Percentiles rank a stretch among this genome's conserved stretches.
Evolutionary conservation across 2,113 vertebrate species (phyloP).

Genomic region (Alligator sinensis): DNA sequence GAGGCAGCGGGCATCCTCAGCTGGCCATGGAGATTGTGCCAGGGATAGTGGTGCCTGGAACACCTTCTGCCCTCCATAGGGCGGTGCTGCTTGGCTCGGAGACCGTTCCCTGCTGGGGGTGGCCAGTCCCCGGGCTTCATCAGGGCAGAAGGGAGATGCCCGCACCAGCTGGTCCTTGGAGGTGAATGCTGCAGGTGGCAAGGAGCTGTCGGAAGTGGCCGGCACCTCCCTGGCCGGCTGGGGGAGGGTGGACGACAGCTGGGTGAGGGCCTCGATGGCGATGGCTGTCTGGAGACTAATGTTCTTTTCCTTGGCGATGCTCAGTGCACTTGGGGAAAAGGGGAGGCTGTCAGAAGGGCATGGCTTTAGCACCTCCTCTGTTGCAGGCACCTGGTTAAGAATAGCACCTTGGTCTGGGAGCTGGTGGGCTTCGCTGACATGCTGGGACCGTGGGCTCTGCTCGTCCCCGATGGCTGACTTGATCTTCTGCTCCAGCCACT

Average conservation of each 20-base stretch:
- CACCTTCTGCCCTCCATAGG: background rate
- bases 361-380: constrained; percentile 43
- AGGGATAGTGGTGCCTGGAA: background rate
- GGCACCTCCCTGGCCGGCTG: constrained; percentile 74
- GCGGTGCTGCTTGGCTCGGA: constrained; percentile 5
- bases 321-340: constrained; percentile 92
- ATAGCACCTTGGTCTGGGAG: constrained; percentile 61
- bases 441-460: constrained; percentile 56
- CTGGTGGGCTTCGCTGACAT: background rate
- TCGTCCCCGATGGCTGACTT: constrained; percentile 80
- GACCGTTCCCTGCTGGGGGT: constrained; percentile 23
- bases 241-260: constrained; percentile 88
- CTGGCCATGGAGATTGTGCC: constrained; percentile 20
- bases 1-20: background rate
- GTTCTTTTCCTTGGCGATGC: constrained; percentile 96
- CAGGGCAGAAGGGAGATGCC: constrained; percentile 51
- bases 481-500: constrained; percentile 97
- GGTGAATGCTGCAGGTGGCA: background rate
- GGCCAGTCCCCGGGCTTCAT: constrained; percentile 61
- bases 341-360: constrained; percentile 85
- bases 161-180: constrained; percentile 68
- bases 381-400: constrained; percentile 52
- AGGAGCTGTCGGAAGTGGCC: constrained; percentile 30
- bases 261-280: constrained; percentile 95
- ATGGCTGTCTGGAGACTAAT: constrained; percentile 96